phyloP scores from a whole-genome alignment of 2,888 invertebrate species.

The Formica aserva region DNA sequence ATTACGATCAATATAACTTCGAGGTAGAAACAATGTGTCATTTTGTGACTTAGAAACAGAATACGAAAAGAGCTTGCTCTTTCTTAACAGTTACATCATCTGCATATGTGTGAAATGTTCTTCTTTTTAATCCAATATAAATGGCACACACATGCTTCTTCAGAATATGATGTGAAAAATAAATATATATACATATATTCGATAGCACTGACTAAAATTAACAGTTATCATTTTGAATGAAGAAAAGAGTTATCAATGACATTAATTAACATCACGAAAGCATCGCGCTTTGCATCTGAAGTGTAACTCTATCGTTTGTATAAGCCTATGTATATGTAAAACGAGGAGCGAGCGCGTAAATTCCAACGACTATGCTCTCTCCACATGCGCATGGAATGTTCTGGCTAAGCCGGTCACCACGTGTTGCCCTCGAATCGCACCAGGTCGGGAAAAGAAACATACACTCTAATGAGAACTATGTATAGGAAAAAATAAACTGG shows the following conservation, averaged over 20 bases:
- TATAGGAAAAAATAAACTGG: not conserved
- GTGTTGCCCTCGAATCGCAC: conserved; percentile 47
- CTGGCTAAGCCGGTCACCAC: conserved; percentile 58
- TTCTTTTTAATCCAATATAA: not conserved
- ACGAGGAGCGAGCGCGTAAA: conserved; percentile 36
- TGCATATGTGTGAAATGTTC: not conserved
- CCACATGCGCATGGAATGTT: conserved; percentile 44
- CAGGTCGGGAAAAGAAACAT: conserved; percentile 19
- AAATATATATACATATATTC: not conserved
- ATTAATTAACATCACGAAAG: conserved; percentile 21
- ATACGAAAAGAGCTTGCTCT: not conserved
- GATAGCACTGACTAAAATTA: not conserved
- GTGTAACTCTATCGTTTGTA: conserved; percentile 57
- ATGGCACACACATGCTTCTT: not conserved
- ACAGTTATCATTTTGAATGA: not conserved
- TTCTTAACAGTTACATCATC: not conserved
- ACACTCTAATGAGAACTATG: conserved; percentile 21
- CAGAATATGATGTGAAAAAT: not conserved
- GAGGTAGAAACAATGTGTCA: conserved; percentile 6
- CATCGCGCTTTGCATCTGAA: not conserved
- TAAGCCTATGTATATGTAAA: conserved; percentile 15
- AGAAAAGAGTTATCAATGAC: not conserved
- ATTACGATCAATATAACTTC: conserved; percentile 6
- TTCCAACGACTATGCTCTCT: conserved; percentile 23
- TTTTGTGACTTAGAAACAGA: conserved; percentile 8